Percentiles rank a stretch among this genome's conserved stretches.
These are phyloP conservation scores for Chauna torquata DNA, from an alignment of 2,113 vertebrate genomes.

Conservation along the genomic window DNA sequence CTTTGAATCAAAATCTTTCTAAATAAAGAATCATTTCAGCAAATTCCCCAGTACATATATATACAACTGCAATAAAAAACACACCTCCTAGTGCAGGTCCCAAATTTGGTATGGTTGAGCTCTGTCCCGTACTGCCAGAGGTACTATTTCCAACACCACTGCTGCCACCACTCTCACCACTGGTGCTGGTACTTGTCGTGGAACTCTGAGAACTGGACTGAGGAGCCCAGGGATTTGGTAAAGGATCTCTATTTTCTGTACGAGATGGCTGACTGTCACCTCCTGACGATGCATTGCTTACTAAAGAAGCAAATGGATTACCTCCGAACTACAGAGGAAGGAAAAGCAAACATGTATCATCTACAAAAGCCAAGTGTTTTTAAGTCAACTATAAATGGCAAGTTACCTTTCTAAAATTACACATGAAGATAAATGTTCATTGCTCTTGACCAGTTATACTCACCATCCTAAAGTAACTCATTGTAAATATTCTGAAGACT, in stretches of 20 bases:
- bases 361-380: neutral
- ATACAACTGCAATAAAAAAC: neutral
- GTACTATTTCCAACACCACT: constrained; percentile 40
- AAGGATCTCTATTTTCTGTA: constrained; percentile 84
- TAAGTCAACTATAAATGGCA: neutral
- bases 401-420: neutral
- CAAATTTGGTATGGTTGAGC: constrained; percentile 61
- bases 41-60: neutral
- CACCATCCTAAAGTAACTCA: neutral
- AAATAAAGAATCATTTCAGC: neutral
- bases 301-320: constrained; percentile 85
- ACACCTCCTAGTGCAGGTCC: constrained; percentile 80
- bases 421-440: neutral
- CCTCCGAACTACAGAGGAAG: constrained; percentile 80
- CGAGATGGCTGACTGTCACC: constrained; percentile 81
- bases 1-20: neutral
- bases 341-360: neutral
- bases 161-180: constrained; percentile 21
- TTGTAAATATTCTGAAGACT: neutral
- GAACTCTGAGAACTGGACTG: constrained; percentile 70
- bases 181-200: constrained; percentile 12
- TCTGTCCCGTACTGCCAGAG: constrained; percentile 55
- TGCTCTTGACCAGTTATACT: neutral
- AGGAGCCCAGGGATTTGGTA: constrained; percentile 85
- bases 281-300: constrained; percentile 76